phyloP scores from a whole-genome alignment of 2,888 invertebrate genomes.

The Calliphora vomitoria region DNA sequence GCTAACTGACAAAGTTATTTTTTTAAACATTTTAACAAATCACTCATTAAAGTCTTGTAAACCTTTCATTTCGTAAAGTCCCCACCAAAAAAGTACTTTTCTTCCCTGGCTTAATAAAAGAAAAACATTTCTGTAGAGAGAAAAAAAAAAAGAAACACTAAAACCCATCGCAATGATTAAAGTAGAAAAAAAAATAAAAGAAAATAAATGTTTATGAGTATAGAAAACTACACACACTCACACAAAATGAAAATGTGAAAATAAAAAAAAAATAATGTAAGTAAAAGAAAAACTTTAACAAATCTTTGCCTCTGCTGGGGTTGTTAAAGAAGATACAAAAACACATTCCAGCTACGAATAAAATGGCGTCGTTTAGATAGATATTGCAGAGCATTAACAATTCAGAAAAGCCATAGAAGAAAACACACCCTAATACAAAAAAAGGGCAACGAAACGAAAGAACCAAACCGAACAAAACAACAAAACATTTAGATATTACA shows the following conservation, averaged over 20 bases:
- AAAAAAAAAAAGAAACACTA: neutral
- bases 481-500: conserved; percentile 51
- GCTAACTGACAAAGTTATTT: no score
- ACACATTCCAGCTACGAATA: neutral
- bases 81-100: no score
- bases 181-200: conserved; percentile 19
- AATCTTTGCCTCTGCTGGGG: conserved; percentile 53
- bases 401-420: conserved; percentile 39
- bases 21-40: no score
- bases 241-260: conserved; percentile 4
- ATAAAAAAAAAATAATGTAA: neutral
- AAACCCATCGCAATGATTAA: conserved; percentile 36
- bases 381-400: conserved; percentile 26
- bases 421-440: conserved; percentile 68
- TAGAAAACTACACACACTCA: neutral
- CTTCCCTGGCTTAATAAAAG: neutral
- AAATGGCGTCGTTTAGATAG: conserved; percentile 73
- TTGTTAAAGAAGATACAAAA: conserved; percentile 52
- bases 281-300: conserved; percentile 31
- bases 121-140: neutral
- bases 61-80: no score
- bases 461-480: conserved; percentile 27
- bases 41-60: no score
- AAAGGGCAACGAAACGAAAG: conserved; percentile 19
- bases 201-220: conserved; percentile 52